phyloP scores from a whole-genome alignment of 1,140 invertebrate species.

The Drosophila kikkawai region DNA sequence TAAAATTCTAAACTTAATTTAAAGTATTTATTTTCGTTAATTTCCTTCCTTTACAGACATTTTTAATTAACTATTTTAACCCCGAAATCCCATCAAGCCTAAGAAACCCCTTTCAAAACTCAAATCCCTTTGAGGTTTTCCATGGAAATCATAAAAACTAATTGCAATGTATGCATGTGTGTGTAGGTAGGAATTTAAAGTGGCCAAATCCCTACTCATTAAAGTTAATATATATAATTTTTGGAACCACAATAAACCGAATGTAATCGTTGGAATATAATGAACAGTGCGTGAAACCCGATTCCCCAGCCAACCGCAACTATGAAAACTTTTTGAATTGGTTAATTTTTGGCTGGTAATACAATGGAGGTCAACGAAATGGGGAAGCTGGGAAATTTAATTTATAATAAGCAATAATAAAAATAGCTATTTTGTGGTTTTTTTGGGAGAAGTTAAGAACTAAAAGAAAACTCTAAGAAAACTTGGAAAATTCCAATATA shows the following conservation, averaged over 20 bases:
- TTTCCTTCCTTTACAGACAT: neutral
- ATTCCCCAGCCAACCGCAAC: constrained; percentile 6
- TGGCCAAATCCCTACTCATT: neutral
- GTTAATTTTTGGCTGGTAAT: neutral
- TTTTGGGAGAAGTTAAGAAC: neutral
- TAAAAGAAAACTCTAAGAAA: neutral
- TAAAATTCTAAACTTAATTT: neutral
- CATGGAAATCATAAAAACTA: constrained; percentile 2
- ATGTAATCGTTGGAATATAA: constrained; percentile 10
- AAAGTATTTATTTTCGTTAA: neutral
- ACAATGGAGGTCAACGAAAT: neutral
- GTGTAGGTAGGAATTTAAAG: neutral
- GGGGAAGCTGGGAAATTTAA: neutral
- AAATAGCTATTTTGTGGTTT: too few species aligned
- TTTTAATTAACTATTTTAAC: constrained; percentile 1
- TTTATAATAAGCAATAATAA: too few species aligned
- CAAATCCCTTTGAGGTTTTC: neutral
- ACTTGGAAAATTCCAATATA: too few species aligned
- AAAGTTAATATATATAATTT: constrained; percentile 2
- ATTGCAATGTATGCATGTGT: neutral
- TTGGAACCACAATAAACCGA: constrained; percentile 2
- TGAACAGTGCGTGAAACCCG: neutral
- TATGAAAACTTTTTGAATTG: constrained; percentile 17
- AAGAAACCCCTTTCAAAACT: neutral
- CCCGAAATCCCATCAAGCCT: neutral